Base-by-base conservation (phyloP, 2,797 vertebrate genomes). In the Acipenser transmontanus region DNA sequence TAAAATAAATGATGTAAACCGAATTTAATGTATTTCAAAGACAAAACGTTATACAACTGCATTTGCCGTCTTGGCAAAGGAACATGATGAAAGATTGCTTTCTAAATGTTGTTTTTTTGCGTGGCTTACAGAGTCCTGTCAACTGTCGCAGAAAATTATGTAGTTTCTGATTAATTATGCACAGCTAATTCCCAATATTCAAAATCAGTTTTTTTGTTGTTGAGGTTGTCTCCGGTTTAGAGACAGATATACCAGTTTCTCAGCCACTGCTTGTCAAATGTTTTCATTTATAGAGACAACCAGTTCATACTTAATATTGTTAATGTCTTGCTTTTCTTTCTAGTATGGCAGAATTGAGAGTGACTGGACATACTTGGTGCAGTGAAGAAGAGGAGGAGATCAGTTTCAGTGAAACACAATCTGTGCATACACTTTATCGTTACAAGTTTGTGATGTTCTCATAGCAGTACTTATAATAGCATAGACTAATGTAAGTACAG, bases 121-220 rank as follows among this genome's bases (percentile, higher is more conserved):
- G 85, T 83, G 69, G 54, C 54, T 57, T n/a, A n/a, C 14, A 13
- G 78, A 81, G 69, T 89, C 89, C 89, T 88, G 87, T 91, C 91
- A 91, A 91, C 91, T 91, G 91, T 82, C 73, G 79, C 86, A 72
- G 84, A 78, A 77, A 75, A 80, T 85, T 88, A 86, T 90, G 91
- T 90, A 87, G 87, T 86, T 87, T 82, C 82, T 81, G 81, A 82
- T 86, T 88, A 79, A 76, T 72, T 83, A 86, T 84, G 88, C 89
- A 90, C 82, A 89, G 84, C 83, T 87, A 88, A 91, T 91, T 88
- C 91, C 82, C 87, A 82, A 87, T 86, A 88, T 88, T 85, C 89
- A 88, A 88, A 17, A 34, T 34, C 34, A 4, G 0, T 34, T 34
- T 34, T 34, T 34, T 34, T 34, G 34, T 3, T 34, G 17, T 17